These are phyloP conservation scores for Sternarchorhynchus goeldii DNA, from an alignment of 2,797 vertebrate genomes.

Conservation along the genomic window DNA sequence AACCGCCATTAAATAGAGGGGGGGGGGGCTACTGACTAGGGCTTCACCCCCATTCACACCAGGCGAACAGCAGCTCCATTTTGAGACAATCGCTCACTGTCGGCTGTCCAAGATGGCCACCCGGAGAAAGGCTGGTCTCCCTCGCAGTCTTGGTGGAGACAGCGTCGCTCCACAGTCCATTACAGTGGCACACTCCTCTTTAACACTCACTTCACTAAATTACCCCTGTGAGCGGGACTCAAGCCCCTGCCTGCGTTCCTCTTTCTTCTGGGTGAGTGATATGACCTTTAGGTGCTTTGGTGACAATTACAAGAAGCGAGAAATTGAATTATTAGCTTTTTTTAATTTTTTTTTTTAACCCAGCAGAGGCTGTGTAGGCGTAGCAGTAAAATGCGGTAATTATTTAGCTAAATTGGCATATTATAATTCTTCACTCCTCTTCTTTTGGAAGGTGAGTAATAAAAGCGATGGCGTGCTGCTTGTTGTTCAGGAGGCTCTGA, in stretches of 20 bases:
- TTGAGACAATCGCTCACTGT: slow-evolving; percentile 49
- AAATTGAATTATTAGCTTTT: slow-evolving; percentile 85
- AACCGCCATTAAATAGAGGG: slow-evolving; percentile 57
- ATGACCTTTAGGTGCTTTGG: slow-evolving; percentile 84
- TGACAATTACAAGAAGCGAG: slow-evolving; percentile 84
- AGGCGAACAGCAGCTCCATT: slow-evolving; percentile 73
- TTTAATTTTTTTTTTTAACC: slow-evolving; percentile 74
- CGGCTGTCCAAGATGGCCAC: slow-evolving; percentile 70
- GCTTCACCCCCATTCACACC: slow-evolving; percentile 46
- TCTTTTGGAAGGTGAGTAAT: slow-evolving; percentile 63
- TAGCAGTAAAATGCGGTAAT: slow-evolving; percentile 79
- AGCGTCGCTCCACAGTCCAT: slow-evolving; percentile 67
- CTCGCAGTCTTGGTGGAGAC: slow-evolving; percentile 56
- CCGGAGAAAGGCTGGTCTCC: slow-evolving; percentile 62
- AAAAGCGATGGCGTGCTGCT: slow-evolving; percentile 60
- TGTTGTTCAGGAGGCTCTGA: slow-evolving; percentile 64
- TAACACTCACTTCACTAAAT: slow-evolving; percentile 79
- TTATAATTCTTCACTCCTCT: slow-evolving; percentile 73
- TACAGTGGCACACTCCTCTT: slow-evolving; percentile 70
- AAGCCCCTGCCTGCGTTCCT: slow-evolving; percentile 64
- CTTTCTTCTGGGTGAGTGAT: slow-evolving; percentile 78
- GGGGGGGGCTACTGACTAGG: not conserved
- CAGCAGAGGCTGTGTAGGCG: slow-evolving; percentile 72
- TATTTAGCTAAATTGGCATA: slow-evolving; percentile 84
- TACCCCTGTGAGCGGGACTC: slow-evolving; percentile 76